Evolutionary conservation across 2,888 invertebrate genomes (phyloP).

Genomic region (Heliconius aoede): DNA sequence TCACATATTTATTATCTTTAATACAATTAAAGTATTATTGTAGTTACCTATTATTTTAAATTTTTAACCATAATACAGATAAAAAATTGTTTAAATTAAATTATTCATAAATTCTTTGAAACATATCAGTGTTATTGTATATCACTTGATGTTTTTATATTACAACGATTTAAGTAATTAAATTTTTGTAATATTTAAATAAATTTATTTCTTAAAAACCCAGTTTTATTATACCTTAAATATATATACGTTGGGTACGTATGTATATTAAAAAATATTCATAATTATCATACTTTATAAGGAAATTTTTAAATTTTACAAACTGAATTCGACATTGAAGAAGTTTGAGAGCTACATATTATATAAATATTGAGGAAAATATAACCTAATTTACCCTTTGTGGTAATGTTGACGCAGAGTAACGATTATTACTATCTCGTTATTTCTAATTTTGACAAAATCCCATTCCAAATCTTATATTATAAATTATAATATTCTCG

Average conservation of each 20-base stretch:
- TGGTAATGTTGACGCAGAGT: too few relatives aligned
- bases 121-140: neutral
- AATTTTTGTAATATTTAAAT: neutral
- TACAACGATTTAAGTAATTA: neutral
- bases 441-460: too few relatives aligned
- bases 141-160: neutral
- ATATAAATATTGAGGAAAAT: too few relatives aligned
- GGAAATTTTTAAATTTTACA: too few relatives aligned
- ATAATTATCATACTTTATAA: neutral
- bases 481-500: too few relatives aligned
- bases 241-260: neutral
- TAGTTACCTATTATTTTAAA: neutral
- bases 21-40: neutral
- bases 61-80: neutral
- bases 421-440: too few relatives aligned
- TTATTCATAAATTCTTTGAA: neutral
- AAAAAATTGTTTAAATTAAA: neutral
- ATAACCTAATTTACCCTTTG: too few relatives aligned
- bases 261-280: neutral
- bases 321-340: too few relatives aligned
- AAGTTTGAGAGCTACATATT: too few relatives aligned
- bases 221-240: neutral
- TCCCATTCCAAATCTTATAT: too few relatives aligned
- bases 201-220: neutral
- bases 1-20: neutral